phyloP scores from a whole-genome alignment of 2,113 vertebrate species.

The Leucopsar rothschildi region DNA sequence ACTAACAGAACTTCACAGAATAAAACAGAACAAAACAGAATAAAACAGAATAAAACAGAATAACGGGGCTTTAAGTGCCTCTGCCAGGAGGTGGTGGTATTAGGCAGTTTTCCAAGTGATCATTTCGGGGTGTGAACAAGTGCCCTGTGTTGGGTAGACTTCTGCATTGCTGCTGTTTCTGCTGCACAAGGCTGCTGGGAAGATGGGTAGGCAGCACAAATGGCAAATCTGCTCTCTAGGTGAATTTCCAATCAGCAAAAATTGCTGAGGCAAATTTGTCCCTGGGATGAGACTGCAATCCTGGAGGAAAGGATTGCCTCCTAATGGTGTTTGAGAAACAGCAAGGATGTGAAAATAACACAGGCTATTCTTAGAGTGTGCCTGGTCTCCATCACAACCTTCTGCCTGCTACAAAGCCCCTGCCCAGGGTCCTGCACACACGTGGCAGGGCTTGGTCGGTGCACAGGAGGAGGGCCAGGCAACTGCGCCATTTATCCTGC shows the following conservation, averaged over 20 bases:
- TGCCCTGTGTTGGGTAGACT: neutral
- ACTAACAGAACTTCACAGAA: neutral
- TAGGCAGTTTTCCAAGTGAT: neutral
- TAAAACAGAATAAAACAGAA: neutral
- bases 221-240: neutral
- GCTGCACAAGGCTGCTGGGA: neutral
- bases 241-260: neutral
- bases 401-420: neutral
- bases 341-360: neutral
- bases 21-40: neutral
- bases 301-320: neutral
- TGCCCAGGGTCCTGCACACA: rapidly evolving
- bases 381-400: neutral
- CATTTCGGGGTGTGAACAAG: neutral
- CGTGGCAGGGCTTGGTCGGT: neutral
- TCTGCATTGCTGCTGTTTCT: neutral
- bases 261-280: neutral
- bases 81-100: neutral
- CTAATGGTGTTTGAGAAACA: neutral
- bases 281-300: neutral
- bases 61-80: neutral
- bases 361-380: neutral
- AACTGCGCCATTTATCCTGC: neutral
- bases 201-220: neutral
- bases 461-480: neutral